Conservation (phyloP, 2,888 invertebrate genomes). For the Campoletis raptor region DNA sequence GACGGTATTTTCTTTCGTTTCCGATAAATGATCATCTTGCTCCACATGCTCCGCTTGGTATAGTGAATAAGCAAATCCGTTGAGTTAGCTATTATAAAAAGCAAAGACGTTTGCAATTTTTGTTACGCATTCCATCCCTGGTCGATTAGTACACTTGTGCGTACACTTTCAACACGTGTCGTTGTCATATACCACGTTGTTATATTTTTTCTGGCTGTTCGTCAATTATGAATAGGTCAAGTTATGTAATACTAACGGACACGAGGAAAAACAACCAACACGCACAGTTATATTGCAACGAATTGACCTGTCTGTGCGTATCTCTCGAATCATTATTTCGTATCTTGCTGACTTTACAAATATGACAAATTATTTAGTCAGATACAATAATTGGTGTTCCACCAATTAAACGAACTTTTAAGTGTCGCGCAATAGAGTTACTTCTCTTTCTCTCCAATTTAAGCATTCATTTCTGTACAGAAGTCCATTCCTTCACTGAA, state of each 20-base stretch:
- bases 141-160: conserved; percentile 14
- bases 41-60: too few relatives aligned
- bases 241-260: conserved; percentile 71
- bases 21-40: not conserved
- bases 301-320: conserved; percentile 17
- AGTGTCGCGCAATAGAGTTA: not conserved
- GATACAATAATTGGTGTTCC: conserved; percentile 25
- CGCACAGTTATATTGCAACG: conserved; percentile 11
- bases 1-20: not conserved
- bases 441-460: not conserved
- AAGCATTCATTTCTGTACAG: not conserved
- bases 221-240: conserved; percentile 70
- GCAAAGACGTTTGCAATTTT: conserved; percentile 26
- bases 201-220: conserved; percentile 41
- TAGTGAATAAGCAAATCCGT: conserved; percentile 34
- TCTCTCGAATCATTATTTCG: conserved; percentile 36
- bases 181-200: conserved; percentile 18
- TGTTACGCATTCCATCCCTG: conserved; percentile 22
- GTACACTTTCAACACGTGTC: conserved; percentile 16
- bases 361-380: conserved; percentile 48
- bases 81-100: conserved; percentile 31
- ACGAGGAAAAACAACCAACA: conserved; percentile 19
- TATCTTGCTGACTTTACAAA: conserved; percentile 68
- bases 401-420: conserved; percentile 46
- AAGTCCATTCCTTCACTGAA: not conserved